Percentiles rank a stretch among this genome's conserved stretches.
phyloP scores from a whole-genome alignment of 2,888 invertebrate species.

The Scaptodrosophila latifasciaeformis region DNA sequence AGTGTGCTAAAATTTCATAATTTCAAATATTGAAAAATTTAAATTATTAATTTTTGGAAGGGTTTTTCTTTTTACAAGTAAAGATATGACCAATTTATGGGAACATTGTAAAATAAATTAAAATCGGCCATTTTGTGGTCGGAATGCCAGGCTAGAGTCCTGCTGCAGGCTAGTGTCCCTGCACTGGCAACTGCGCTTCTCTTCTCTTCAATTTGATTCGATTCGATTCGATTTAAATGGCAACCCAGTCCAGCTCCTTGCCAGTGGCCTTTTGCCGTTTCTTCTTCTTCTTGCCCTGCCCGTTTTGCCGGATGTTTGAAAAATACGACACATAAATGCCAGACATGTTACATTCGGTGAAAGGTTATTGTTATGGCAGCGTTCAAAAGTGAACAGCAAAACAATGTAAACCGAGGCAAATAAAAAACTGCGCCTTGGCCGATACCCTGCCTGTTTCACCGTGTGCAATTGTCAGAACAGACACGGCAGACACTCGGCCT shows the following conservation, averaged over 20 bases:
- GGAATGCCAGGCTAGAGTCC: neutral
- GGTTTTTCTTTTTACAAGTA: too few species aligned
- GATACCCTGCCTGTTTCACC: too few species aligned
- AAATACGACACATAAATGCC: constrained; percentile 53
- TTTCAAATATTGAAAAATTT: too few species aligned
- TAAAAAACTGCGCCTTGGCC: constrained; percentile 45
- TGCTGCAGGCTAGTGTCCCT: constrained; percentile 3
- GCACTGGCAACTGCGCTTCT: constrained; percentile 3
- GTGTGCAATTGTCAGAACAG: too few species aligned
- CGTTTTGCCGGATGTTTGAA: constrained; percentile 8
- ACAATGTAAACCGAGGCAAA: constrained; percentile 30
- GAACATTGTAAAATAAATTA: constrained; percentile 36
- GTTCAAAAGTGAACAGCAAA: constrained; percentile 39
- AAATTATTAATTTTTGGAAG: too few species aligned
- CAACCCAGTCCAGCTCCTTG: constrained; percentile 10
- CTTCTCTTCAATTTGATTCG: too few species aligned
- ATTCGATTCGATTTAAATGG: constrained; percentile 22
- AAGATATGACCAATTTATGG: too few species aligned
- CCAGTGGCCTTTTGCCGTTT: neutral
- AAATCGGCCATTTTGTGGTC: constrained; percentile 41
- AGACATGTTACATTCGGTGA: constrained; percentile 62
- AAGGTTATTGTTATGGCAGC: constrained; percentile 62
- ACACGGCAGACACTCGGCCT: too few species aligned
- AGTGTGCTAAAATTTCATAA: too few species aligned
- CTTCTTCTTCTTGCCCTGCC: neutral